Base-by-base conservation (phyloP, 2,113 vertebrate species). In the Neomonachus schauinslandi region DNA sequence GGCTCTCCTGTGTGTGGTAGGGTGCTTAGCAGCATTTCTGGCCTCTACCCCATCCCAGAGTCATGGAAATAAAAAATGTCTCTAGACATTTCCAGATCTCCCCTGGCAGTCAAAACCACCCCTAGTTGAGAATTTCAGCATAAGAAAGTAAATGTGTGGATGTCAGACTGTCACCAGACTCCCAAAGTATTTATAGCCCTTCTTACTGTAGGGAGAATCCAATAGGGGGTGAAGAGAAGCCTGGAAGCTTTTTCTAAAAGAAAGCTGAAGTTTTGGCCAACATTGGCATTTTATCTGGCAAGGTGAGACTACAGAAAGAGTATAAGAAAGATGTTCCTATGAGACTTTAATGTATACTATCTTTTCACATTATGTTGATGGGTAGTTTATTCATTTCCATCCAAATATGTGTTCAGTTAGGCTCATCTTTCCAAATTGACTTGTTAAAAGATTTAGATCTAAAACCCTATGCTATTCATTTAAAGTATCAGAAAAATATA, bases 391-490 rank as follows among this genome's bases (percentile, higher is more conserved):
- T 24, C 31, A 63, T 85, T 92, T 84, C 22, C 22, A 53, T 59
- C 10, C 39, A 94, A 84, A 74, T 80, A 33, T 11, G 26, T 57
- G 6, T 65, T 71, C 4, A 39, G 26, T 36, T 91, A 80, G 36
- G 31, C 13, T 95, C 6, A 63, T 39, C 31, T 77, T 83, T 91
- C 63, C 59, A 87, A 28, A 65, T 1, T 39, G 42, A 77, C 7
- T 71, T 93, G 22, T 67, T 93, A 46, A 77, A 59, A 46, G 9
- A 83, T 95, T 93, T 93, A 90, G n/a, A 76, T 55, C 5, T 95
- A 63, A 93, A 51, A 36, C n/a, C 14, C 51, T 77, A 7, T 42
- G 59, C 22, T 92, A 12, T 88, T 72, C 16, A 71, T 81, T 91
- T 91, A 65, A 83, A 92, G 12, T 85, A 22, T 81, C 22, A 69